Evolutionary conservation across 2,888 invertebrate species (phyloP), one percentile per base, ranked within the genome.

Genomic region (Tiliacea aurago): DNA sequence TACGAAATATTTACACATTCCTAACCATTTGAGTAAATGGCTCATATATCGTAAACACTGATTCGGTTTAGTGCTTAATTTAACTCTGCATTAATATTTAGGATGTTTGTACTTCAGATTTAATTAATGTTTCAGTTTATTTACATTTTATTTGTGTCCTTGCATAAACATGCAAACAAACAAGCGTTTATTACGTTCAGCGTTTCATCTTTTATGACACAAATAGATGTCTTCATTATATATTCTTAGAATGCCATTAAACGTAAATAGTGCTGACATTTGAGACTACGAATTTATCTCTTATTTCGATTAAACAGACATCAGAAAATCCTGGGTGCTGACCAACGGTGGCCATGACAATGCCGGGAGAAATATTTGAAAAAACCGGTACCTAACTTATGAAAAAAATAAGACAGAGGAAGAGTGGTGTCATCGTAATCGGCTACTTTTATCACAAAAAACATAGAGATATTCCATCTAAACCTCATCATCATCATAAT

Each of bases 1-100:
- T 28, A 75, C 61, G 53, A 43, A 82, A 84, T 80, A 71, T 83
- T 83, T 71, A 83, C 76, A 76, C 59, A 56, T 80, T 76, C 63
- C 71, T 66, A 63, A 76, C 68, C 63, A 76, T 81, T 80, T 51
- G 45, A 62, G 74, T 80, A 76, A 84, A 81, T 71, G 84, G 49
- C 63, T n/a, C n/a, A 11, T 33, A 73, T 20, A 58, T 18, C 41
- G 80, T 81, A 70, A 84, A 78, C 68, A 62, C 58, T 45, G 76
- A 80, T 81, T 80, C 23, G 13, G 49, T 75, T 71, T 80, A 84
- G 65, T 70, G 51, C 66, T 69, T 76, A 66, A 80, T 84, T 80
- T 69, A 80, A 83, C 51, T 67, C 47, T 41, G 28, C 56, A 10
- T 63, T 73, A 58, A 66, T 78, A 68, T 83, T 78, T 78, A 64